Evolutionary conservation across 2,113 vertebrate species (phyloP).

Genomic region (Eleginops maclovinus): DNA sequence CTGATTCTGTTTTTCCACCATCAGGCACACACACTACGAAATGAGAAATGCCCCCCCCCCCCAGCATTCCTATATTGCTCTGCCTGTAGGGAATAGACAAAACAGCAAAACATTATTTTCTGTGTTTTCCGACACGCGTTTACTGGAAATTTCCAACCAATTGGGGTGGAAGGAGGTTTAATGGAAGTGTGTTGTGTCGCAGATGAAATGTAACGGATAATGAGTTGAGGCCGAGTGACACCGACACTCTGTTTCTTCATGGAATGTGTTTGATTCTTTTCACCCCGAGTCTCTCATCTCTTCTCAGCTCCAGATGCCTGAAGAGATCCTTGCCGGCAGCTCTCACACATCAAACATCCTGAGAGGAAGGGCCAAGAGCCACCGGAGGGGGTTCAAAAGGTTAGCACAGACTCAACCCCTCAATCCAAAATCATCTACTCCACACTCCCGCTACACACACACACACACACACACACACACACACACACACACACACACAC

Average conservation of each 20-base stretch:
- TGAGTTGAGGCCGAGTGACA: slow-evolving; percentile 27
- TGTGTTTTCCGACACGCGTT: slow-evolving; percentile 27
- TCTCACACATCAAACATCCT: slow-evolving; percentile 19
- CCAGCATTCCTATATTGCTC: slow-evolving; percentile 9
- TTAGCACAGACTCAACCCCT: not conserved
- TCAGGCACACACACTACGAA: slow-evolving; percentile 14
- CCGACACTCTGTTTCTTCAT: not conserved
- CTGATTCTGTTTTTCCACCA: slow-evolving; percentile 59
- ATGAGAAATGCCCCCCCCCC: slow-evolving; percentile 23
- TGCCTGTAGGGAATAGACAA: slow-evolving; percentile 34
- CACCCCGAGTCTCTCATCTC: not conserved
- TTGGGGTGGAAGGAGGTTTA: slow-evolving; percentile 15
- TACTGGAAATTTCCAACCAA: slow-evolving; percentile 28
- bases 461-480: too few relatives aligned
- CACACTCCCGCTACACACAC: not conserved
- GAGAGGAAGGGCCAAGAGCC: not conserved
- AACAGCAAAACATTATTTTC: slow-evolving; percentile 49
- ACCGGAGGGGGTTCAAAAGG: not conserved
- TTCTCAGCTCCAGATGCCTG: slow-evolving; percentile 8
- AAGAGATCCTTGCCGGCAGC: not conserved
- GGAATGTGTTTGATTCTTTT: slow-evolving; percentile 14
- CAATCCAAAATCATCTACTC: not conserved
- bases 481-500: too few relatives aligned
- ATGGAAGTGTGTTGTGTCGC: not conserved
- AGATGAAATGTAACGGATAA: slow-evolving; percentile 35